These are phyloP conservation scores for Takifugu flavidus DNA, from an alignment of 2,113 vertebrate species.

Conservation along the genomic window DNA sequence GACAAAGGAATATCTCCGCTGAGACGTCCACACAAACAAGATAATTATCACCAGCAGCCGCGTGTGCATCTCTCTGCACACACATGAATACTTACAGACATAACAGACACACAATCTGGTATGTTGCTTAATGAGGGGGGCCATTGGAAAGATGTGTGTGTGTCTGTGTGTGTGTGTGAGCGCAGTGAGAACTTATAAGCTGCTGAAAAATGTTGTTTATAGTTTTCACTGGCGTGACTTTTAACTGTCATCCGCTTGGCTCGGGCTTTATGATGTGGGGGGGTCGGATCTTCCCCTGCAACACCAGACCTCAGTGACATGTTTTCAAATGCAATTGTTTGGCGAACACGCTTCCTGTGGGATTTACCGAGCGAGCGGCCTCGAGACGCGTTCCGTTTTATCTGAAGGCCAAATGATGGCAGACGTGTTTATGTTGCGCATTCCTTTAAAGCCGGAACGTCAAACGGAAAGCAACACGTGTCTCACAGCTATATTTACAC, in stretches of 20 bases:
- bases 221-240: conserved; percentile 59
- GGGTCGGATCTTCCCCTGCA: conserved; percentile 24
- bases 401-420: conserved; percentile 41
- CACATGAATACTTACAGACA: conserved; percentile 17
- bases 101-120: conserved; percentile 30
- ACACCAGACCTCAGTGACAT: conserved; percentile 15
- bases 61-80: conserved; percentile 18
- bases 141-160: conserved; percentile 25
- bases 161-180: not conserved
- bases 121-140: conserved; percentile 54
- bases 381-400: conserved; percentile 25
- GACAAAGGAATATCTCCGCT: conserved; percentile 55
- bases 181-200: conserved; percentile 60
- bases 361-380: conserved; percentile 21
- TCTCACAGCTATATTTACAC: not conserved
- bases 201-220: conserved; percentile 73
- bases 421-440: conserved; percentile 18
- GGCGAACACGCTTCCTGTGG: conserved; percentile 39
- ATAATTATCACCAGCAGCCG: conserved; percentile 62
- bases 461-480: conserved; percentile 1
- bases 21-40: conserved; percentile 61
- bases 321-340: conserved; percentile 26
- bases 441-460: conserved; percentile 6
- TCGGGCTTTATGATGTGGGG: conserved; percentile 22
- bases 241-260: conserved; percentile 48